Evolutionary conservation across 2,113 vertebrate genomes (phyloP).

Genomic region (Hepsetus odoe): DNA sequence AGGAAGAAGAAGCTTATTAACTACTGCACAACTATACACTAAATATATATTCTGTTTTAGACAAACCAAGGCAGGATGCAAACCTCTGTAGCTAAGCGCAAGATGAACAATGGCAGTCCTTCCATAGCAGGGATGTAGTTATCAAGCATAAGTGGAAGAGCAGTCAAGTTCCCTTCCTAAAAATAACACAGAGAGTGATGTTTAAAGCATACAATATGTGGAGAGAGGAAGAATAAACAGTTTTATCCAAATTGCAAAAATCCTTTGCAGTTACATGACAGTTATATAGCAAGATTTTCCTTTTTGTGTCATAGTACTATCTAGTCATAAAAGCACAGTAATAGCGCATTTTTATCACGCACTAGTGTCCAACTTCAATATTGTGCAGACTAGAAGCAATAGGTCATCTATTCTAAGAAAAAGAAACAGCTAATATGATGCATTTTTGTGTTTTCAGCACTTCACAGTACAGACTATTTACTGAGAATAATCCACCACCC

Average conservation of each 20-base stretch:
- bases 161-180: slow-evolving; percentile 88
- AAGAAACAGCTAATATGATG: no score
- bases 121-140: slow-evolving; percentile 87
- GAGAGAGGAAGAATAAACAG: neutral
- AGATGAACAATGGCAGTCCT: slow-evolving; percentile 92
- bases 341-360: no score
- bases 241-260: no score
- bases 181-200: slow-evolving; percentile 6
- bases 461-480: no score
- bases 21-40: neutral
- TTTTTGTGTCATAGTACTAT: neutral
- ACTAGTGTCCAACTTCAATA: no score
- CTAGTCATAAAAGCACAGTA: neutral
- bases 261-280: neutral
- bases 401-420: no score
- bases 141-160: slow-evolving; percentile 89
- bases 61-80: neutral
- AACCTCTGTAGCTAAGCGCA: slow-evolving; percentile 96
- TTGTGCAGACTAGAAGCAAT: no score
- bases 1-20: neutral
- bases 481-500: no score
- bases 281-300: no score
- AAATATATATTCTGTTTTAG: neutral
- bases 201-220: no score
- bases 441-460: no score